Base-by-base conservation (phyloP, 1,140 invertebrate genomes). In the Ooceraea biroi region DNA sequence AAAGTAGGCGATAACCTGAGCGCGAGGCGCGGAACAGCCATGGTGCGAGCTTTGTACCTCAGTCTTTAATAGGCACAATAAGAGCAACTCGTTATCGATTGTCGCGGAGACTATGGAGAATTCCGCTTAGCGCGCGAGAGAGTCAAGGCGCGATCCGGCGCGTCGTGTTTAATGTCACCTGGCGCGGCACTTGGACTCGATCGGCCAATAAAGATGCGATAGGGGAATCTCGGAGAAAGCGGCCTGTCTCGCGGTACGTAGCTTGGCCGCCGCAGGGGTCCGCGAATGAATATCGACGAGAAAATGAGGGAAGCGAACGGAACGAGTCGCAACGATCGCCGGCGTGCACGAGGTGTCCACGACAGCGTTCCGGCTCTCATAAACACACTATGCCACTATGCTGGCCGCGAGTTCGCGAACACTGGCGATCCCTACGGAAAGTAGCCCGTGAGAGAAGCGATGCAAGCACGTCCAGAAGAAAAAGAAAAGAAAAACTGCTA, bases 171-270 rank as follows among this genome's bases (percentile, higher is more conserved):
- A 88, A 88, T 88, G 86, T 85, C 86, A 88, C 74, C 76, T 69
- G 50, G 76, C 57, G 74, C 50, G 63, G 82, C 46, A 84, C 74
- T 68, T 83, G 57, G 83, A 69, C 61, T 50, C 82, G 85, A 87
- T 88, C 85, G 58, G 57, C 86, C 86, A 87, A 85, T 87, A 88
- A 88, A 88, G 85, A 85, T 85, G 82, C 86, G 85, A 88, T 82
- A 87, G 82, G 69, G 44, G 86, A 88, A 87, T 88, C 86, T 44
- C 50, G 86, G 86, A 87, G 86, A 88, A 88, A 88, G 86, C 85
- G 65, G 71, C 41, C 69, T 78, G 82, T 69, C 85, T 68, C 86
- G 86, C 30, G 22, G n/a, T 52, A 44, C 55, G 78, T 66, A 48
- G 46, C 1, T 22, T 44, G 68, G 52, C 17, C 85, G 68, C 86